Percentiles rank a stretch among this genome's conserved stretches.
These are phyloP conservation scores for Sebastes oblongus DNA, from an alignment of 2,797 vertebrate genomes.

Conservation along the genomic window DNA sequence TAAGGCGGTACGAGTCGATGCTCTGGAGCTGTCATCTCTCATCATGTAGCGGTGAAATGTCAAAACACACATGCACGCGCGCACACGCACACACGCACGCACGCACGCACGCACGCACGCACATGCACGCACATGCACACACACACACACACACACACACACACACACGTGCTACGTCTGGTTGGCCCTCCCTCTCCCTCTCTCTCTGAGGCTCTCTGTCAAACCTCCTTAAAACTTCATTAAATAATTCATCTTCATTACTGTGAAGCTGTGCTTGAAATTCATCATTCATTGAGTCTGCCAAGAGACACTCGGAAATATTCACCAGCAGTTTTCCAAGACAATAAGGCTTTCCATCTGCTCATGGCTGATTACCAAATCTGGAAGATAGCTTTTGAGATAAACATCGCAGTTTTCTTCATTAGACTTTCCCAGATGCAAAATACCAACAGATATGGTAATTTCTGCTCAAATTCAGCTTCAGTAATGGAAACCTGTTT, in stretches of 20 bases:
- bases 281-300: conserved; percentile 30
- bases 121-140: not conserved
- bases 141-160: not conserved
- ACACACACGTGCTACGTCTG: not conserved
- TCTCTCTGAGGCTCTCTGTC: not conserved
- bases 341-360: conserved; percentile 29
- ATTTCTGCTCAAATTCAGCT: not conserved
- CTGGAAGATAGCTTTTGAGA: conserved; percentile 8
- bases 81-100: not conserved
- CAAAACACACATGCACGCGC: not conserved
- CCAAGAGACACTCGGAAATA: conserved; percentile 6
- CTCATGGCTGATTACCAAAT: conserved; percentile 29
- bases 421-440: conserved; percentile 5
- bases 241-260: conserved; percentile 46
- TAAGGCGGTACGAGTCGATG: not conserved
- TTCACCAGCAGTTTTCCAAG: conserved; percentile 36
- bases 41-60: conserved; percentile 29
- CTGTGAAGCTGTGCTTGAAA: conserved; percentile 21
- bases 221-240: conserved; percentile 29
- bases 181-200: not conserved
- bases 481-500: not conserved
- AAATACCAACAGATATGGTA: not conserved
- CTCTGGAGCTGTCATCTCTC: conserved; percentile 4
- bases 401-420: not conserved
- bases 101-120: not conserved